Percentiles rank a stretch among this genome's conserved stretches.
phyloP scores from a whole-genome alignment of 37 sponge, comb jelly and placozoan species.

The Diacarnus erythraeanus region DNA sequence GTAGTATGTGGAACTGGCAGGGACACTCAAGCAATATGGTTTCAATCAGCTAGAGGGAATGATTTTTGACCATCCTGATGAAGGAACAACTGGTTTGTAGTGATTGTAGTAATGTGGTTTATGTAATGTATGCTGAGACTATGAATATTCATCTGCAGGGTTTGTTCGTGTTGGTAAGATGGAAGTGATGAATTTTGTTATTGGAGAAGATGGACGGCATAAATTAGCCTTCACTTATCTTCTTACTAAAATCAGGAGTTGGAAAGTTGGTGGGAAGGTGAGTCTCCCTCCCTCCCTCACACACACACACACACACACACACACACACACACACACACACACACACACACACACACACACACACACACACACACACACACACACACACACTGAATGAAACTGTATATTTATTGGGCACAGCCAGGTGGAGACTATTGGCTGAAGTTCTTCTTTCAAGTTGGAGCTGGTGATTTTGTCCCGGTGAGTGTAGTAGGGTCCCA shows the following conservation, averaged over 20 bases:
- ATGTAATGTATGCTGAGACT: background rate
- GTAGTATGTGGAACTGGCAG: slow-evolving; percentile 38
- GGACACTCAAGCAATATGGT: slow-evolving; percentile 22
- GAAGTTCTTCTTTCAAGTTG: slow-evolving; percentile 31
- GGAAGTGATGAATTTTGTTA: slow-evolving; percentile 43
- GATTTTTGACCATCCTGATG: slow-evolving; percentile 28
- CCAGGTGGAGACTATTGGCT: slow-evolving; percentile 1
- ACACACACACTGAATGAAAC: no score
- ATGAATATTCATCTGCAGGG: background rate
- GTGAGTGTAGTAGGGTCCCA: slow-evolving; percentile 10
- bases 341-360: no score
- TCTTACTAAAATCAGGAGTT: slow-evolving; percentile 46
- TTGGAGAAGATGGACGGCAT: background rate
- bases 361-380: no score
- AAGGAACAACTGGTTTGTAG: background rate
- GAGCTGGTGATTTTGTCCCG: slow-evolving; percentile 6
- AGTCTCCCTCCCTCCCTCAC: no score
- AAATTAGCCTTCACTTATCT: slow-evolving; percentile 9
- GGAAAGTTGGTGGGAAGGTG: slow-evolving; percentile 45
- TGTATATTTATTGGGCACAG: no score
- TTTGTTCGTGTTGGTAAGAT: slow-evolving; percentile 33
- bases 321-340: no score
- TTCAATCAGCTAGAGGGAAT: slow-evolving; percentile 33
- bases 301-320: no score
- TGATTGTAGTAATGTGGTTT: background rate